These are phyloP conservation scores for Odocoileus hemionus DNA, from an alignment of 2,113 vertebrate genomes.

Conservation along the genomic window DNA sequence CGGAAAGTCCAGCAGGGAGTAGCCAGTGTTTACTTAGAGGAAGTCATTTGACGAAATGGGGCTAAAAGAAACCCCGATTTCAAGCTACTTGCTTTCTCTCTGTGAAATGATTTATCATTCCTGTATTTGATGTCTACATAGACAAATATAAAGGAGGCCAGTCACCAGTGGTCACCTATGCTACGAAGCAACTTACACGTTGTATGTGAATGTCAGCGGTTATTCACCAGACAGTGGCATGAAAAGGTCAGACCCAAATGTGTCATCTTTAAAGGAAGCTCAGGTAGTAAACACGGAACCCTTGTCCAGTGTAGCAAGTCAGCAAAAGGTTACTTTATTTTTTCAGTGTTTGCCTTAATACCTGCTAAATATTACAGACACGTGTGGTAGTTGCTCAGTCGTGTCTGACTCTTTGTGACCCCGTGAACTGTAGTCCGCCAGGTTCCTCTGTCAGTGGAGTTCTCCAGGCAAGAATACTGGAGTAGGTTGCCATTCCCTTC, in stretches of 20 bases:
- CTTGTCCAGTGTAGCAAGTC: background rate
- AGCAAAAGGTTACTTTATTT: background rate
- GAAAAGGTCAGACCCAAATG: background rate
- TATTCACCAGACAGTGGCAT: background rate
- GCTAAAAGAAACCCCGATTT: background rate
- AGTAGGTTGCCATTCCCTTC: background rate
- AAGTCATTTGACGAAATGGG: background rate
- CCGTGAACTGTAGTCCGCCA: background rate
- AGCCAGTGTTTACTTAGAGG: background rate
- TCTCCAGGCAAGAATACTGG: background rate
- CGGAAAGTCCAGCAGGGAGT: background rate
- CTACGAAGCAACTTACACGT: background rate
- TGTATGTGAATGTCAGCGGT: background rate
- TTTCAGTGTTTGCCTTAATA: background rate
- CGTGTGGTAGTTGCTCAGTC: background rate
- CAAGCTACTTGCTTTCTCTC: background rate
- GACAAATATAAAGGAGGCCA: background rate
- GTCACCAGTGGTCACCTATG: background rate
- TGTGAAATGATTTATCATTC: background rate
- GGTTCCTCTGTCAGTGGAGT: background rate
- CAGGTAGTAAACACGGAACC: background rate
- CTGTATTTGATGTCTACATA: background rate
- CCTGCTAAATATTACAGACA: background rate
- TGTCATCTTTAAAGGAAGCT: background rate
- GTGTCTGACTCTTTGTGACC: background rate